Percentiles rank a stretch among this genome's conserved stretches.
phyloP scores from a whole-genome alignment of 2,113 vertebrate genomes.

The Passer domesticus region DNA sequence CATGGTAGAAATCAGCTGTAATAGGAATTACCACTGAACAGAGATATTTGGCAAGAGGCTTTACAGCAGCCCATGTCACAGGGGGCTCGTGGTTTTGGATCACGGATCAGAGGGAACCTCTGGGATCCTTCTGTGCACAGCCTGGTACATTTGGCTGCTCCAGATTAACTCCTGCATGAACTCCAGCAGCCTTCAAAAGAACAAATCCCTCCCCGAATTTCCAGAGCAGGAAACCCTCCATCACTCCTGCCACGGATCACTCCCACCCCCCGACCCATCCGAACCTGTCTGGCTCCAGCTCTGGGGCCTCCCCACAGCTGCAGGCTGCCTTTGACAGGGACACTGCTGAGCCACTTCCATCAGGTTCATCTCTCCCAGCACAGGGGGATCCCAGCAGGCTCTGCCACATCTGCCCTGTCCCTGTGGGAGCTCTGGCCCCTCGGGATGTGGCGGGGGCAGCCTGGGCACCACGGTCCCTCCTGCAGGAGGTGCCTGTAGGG shows the following conservation, averaged over 20 bases:
- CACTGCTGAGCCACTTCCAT: background rate
- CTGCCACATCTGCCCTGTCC: fast-evolving
- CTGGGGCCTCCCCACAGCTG: background rate
- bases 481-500: fast-evolving
- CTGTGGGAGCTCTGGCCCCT: fast-evolving
- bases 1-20: background rate
- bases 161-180: background rate
- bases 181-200: background rate
- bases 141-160: fast-evolving
- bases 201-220: background rate
- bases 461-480: fast-evolving
- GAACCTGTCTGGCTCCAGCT: background rate
- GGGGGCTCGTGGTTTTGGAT: background rate
- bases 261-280: background rate
- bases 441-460: fast-evolving
- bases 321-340: background rate
- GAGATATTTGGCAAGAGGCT: background rate
- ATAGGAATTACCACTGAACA: background rate
- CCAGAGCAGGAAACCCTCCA: background rate
- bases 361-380: background rate
- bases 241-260: background rate
- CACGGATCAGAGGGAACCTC: background rate
- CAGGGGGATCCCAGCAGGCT: background rate
- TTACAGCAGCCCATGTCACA: background rate
- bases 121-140: background rate